Evolutionary conservation across 2,888 invertebrate species (phyloP).

Genomic region (Tetranychus piercei): DNA sequence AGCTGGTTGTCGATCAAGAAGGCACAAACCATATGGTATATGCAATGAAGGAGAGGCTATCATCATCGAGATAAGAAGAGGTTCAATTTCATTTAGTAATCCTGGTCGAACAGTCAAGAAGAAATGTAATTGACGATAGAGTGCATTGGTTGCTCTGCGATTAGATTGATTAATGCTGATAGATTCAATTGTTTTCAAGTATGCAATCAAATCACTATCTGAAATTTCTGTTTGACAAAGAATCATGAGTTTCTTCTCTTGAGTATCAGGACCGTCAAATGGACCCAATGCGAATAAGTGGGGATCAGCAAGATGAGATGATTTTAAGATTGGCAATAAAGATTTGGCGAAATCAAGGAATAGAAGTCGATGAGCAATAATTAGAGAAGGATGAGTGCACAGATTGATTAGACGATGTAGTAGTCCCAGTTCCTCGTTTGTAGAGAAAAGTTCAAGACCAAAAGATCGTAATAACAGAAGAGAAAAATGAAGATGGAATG

Average conservation of each 20-base stretch:
- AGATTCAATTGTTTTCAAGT: constrained; percentile 13
- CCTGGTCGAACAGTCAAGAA: constrained; percentile 12
- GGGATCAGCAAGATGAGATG: constrained; percentile 12
- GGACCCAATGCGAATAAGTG: not conserved
- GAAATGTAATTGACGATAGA: constrained; percentile 16
- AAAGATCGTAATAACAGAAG: constrained; percentile 20
- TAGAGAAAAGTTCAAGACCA: constrained; percentile 21
- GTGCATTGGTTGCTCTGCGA: constrained; percentile 14
- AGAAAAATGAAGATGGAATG: constrained; percentile 23
- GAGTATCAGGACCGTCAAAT: constrained; percentile 26
- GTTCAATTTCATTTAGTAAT: constrained; percentile 6
- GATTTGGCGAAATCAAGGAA: constrained; percentile 22
- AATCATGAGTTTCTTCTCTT: constrained; percentile 25
- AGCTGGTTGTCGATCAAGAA: constrained; percentile 1
- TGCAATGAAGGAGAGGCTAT: constrained; percentile 11
- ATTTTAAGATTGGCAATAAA: constrained; percentile 8
- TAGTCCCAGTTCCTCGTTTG: constrained; percentile 22
- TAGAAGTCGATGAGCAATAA: constrained; percentile 23
- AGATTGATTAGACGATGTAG: constrained; percentile 21
- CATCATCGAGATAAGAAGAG: constrained; percentile 4
- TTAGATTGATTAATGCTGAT: constrained; percentile 1
- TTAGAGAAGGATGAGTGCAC: constrained; percentile 24
- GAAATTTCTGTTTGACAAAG: constrained; percentile 19
- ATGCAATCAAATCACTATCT: constrained; percentile 16
- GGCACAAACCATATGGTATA: constrained; percentile 4